Base-by-base conservation (phyloP, 2,797 vertebrate species). In the Acipenser transmontanus region DNA sequence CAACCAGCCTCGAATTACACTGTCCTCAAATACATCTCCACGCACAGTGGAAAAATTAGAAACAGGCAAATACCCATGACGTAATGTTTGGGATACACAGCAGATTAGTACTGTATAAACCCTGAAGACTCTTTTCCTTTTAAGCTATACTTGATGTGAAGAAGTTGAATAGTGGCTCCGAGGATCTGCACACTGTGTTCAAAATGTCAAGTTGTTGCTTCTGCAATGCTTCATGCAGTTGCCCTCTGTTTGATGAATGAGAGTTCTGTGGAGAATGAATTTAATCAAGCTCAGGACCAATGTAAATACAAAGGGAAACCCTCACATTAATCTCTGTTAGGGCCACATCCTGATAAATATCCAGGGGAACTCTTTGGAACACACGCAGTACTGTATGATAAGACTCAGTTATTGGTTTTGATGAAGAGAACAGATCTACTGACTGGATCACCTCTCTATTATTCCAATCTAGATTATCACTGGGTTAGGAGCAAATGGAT, bases 121-220 rank as follows among this genome's bases (percentile, higher is more conserved):
- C 2, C 17, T 67, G 61, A 17, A 11, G 69, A 0, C 0, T 54
- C 50, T 72, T 74, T 62, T 72, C 10, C 49, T 79, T 77, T 77
- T 74, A 76, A 1, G 5, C 34, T 63, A 5, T 54, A 12, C n/a
- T 75, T 66, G 47, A 69, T 1, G 47, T 61, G 60, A 20, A 61
- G 8, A 47, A 47, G 17, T 61, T 61, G 2, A 61, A 7, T 61
- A 78, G 63, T 0, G 0, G 67, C 51, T 68, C 47, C 47, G 73
- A 70, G 68, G 68, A 66, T 61, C 20, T 66, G 11, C 47, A 8
- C 63, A 59, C 9, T 6, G 0, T 0, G 0, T 65, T 63, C 1
- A 0, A 61, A 74, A 57, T 5, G 17, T 9, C 0, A 0, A 17
- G 60, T 61, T 34, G 60, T 12, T 61, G 60, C 17, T 61, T 34